Conservation (phyloP, 2,797 vertebrate species). For the Setipinna tenuifilis region DNA sequence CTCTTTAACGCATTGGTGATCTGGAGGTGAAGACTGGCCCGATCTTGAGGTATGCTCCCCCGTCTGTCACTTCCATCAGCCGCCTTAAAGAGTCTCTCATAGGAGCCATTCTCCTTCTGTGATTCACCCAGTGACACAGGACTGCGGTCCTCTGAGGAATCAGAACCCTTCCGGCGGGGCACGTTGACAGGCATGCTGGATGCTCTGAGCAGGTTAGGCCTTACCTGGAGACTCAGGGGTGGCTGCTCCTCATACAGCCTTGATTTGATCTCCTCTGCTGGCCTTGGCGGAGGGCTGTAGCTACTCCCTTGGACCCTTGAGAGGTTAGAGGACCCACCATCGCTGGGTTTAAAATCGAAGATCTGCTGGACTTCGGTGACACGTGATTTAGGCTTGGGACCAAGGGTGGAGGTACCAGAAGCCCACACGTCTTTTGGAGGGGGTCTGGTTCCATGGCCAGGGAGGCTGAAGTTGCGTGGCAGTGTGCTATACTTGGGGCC, state of each 20-base stretch:
- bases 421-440: slow-evolving; percentile 79
- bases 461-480: slow-evolving; percentile 95
- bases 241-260: slow-evolving; percentile 64
- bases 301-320: slow-evolving; percentile 61
- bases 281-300: slow-evolving; percentile 64
- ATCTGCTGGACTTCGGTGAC: slow-evolving; percentile 81
- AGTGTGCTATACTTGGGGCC: slow-evolving; percentile 95
- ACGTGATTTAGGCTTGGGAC: slow-evolving; percentile 80
- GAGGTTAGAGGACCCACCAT: slow-evolving; percentile 59
- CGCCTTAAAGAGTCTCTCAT: slow-evolving; percentile 69
- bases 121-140: slow-evolving; percentile 59
- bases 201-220: slow-evolving; percentile 89
- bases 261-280: slow-evolving; percentile 57
- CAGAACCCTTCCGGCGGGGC: slow-evolving; percentile 75
- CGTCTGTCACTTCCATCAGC: slow-evolving; percentile 38
- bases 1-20: slow-evolving; percentile 74
- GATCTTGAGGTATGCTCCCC: slow-evolving; percentile 62
- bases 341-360: slow-evolving; percentile 66
- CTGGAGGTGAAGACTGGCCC: slow-evolving; percentile 72
- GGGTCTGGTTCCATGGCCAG: slow-evolving; percentile 77
- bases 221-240: slow-evolving; percentile 64
- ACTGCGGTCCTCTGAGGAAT: slow-evolving; percentile 65
- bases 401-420: slow-evolving; percentile 75
- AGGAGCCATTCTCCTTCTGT: slow-evolving; percentile 66
- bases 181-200: slow-evolving; percentile 92